These are phyloP conservation scores for Schrankia costaestrigalis DNA, from an alignment of 2,888 invertebrate species.

Conservation along the genomic window DNA sequence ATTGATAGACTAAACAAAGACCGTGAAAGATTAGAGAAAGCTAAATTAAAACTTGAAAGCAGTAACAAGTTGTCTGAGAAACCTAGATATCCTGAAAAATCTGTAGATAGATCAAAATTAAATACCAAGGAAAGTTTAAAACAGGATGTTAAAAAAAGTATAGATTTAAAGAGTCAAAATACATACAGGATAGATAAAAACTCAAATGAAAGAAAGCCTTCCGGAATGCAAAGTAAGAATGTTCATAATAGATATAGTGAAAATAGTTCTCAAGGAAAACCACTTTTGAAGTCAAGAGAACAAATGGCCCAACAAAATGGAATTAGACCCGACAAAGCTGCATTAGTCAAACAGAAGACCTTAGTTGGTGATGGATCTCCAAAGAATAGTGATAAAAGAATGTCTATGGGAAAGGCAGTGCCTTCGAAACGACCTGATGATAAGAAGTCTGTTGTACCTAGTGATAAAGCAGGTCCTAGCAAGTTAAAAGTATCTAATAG, in stretches of 20 bases:
- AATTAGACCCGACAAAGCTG: slow-evolving; percentile 45
- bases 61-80: slow-evolving; percentile 42
- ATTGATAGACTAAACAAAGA: slow-evolving; percentile 63
- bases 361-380: slow-evolving; percentile 33
- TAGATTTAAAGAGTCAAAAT: slow-evolving; percentile 72
- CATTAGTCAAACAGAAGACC: slow-evolving; percentile 42
- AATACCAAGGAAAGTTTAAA: slow-evolving; percentile 45
- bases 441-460: slow-evolving; percentile 30
- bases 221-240: slow-evolving; percentile 50
- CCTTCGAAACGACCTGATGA: slow-evolving; percentile 50
- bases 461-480: slow-evolving; percentile 48
- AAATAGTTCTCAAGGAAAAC: slow-evolving; percentile 54
- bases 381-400: slow-evolving; percentile 42
- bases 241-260: slow-evolving; percentile 55
- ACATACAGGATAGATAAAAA: slow-evolving; percentile 77
- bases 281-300: too few species aligned
- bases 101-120: slow-evolving; percentile 50
- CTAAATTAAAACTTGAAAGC: slow-evolving; percentile 58
- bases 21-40: slow-evolving; percentile 63
- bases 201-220: slow-evolving; percentile 53
- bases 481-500: slow-evolving; percentile 51
- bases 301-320: slow-evolving; percentile 38
- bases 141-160: slow-evolving; percentile 53
- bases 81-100: slow-evolving; percentile 41
- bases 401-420: slow-evolving; percentile 37